Evolutionary conservation across 2,888 invertebrate species (phyloP).

Genomic region (Drosophila subquinaria): DNA sequence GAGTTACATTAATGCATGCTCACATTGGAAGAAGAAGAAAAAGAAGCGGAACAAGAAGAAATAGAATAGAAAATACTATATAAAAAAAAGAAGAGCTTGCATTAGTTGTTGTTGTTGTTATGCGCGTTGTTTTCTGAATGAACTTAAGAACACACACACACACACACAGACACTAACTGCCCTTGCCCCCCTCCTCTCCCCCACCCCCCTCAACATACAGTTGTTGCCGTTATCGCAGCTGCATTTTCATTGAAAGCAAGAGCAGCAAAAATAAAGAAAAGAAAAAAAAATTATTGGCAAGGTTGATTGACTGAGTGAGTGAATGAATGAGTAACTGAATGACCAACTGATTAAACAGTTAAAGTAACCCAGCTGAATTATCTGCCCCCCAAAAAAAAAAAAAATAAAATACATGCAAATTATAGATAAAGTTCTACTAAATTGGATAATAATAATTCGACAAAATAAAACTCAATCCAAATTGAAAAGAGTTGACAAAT

Average conservation of each 20-base stretch:
- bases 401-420: neutral
- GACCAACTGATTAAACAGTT: constrained; percentile 14
- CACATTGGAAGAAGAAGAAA: constrained; percentile 14
- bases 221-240: constrained; percentile 27
- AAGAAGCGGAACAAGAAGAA: constrained; percentile 4
- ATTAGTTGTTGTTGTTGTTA: constrained; percentile 11
- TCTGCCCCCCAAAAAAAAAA: neutral
- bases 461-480: too few relatives aligned
- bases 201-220: neutral
- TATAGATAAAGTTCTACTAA: neutral
- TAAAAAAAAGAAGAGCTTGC: neutral
- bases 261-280: neutral
- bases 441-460: neutral
- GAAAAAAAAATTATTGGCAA: constrained; percentile 17
- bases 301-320: constrained; percentile 28
- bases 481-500: too few relatives aligned
- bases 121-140: constrained; percentile 34
- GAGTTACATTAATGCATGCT: constrained; percentile 12
- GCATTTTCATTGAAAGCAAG: constrained; percentile 23
- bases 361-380: constrained; percentile 6
- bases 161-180: neutral
- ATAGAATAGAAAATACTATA: constrained; percentile 1
- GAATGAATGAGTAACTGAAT: constrained; percentile 27
- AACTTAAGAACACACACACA: constrained; percentile 18
- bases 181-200: neutral